A percentile compares a stretch with the other conserved stretches of the same genome.
phyloP scores from a whole-genome alignment of 2,888 invertebrate genomes.

The Leptopilina drosophilae region DNA sequence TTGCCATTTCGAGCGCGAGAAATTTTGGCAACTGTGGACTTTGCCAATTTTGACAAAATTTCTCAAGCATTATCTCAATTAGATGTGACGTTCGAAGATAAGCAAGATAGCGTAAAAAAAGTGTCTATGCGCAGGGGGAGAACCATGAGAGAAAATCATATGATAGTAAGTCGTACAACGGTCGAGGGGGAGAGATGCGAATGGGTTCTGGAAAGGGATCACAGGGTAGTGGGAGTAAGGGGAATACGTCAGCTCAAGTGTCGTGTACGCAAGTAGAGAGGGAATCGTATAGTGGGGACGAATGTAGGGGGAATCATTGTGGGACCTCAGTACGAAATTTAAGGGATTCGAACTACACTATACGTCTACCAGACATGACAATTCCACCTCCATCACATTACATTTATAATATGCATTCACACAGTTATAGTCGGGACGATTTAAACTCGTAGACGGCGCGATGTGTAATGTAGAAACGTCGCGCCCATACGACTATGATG shows the following conservation, averaged over 20 bases:
- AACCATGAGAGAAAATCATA: background rate
- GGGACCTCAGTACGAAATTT: no score
- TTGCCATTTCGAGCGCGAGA: background rate
- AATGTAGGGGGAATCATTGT: no score
- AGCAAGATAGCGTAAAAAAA: background rate
- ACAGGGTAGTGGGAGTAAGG: background rate
- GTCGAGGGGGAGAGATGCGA: background rate
- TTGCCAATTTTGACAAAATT: background rate
- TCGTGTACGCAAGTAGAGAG: background rate
- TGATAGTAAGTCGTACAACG: background rate
- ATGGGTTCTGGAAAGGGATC: background rate
- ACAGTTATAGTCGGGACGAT: no score
- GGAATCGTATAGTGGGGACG: no score
- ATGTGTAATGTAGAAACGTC: no score
- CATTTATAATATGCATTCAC: no score
- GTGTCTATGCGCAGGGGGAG: background rate
- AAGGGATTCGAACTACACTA: no score
- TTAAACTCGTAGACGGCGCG: no score
- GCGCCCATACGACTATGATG: no score
- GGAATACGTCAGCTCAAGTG: background rate
- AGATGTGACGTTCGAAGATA: background rate
- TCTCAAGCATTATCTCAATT: background rate
- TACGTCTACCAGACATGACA: no score
- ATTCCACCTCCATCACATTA: no score
- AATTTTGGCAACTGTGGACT: background rate